Conservation (phyloP, 2,797 vertebrate genomes). For the Galagoides demidoff region DNA sequence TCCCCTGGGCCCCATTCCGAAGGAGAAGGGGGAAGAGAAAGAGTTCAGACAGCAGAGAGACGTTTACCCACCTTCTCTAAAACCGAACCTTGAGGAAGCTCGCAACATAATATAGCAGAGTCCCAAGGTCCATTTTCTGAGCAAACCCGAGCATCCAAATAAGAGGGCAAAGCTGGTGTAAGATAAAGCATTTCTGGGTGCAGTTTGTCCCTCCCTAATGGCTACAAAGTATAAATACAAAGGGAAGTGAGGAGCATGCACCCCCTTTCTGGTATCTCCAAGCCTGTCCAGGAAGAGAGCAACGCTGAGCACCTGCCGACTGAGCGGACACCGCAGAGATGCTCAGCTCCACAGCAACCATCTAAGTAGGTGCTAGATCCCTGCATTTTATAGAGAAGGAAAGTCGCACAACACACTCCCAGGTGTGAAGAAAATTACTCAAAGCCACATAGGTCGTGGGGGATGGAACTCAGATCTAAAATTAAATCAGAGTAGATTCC, state of each 20-base stretch:
- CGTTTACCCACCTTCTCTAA: not conserved
- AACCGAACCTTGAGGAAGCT: not conserved
- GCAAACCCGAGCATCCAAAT: not conserved
- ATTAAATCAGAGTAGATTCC: not conserved
- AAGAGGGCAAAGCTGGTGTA: not conserved
- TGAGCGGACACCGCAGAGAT: not conserved
- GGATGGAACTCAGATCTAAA: not conserved
- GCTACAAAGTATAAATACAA: not conserved
- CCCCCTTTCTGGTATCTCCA: accelerated
- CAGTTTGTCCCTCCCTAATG: not conserved
- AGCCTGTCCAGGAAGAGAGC: too few relatives aligned
- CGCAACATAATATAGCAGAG: not conserved
- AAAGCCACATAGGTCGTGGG: not conserved
- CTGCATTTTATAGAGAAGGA: not conserved
- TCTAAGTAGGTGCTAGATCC: not conserved
- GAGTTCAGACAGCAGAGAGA: not conserved
- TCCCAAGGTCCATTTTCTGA: not conserved
- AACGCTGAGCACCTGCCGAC: not conserved
- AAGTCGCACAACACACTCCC: not conserved
- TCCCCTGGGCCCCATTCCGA: not conserved
- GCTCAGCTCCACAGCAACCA: not conserved
- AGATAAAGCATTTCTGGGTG: not conserved
- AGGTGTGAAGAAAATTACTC: not conserved
- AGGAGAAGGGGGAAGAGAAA: not conserved
- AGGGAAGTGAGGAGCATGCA: not conserved